Base-by-base conservation (phyloP, 2,888 invertebrate species). In the Drosophila antonietae region DNA sequence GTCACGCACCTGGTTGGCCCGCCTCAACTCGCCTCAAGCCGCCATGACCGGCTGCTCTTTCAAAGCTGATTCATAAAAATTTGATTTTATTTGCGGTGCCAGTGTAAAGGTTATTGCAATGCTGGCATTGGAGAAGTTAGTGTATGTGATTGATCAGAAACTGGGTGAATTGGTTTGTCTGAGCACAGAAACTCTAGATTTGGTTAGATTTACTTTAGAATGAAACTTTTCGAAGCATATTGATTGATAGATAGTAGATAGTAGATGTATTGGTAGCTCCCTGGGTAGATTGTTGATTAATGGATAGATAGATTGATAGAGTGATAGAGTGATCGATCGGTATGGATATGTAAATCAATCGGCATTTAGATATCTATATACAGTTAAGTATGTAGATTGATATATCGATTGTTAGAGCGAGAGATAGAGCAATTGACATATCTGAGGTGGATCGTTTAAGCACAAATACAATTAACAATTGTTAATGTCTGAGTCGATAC, bases 11-110 rank as follows among this genome's bases (percentile, higher is more conserved):
- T 37, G 23, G 23, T 28, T n/a, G 23, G 39, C 49, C 31, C 39
- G 23, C 28, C 47, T 31, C 68, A 7, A 5, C 41, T 37, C 39
- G 18, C 15, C 43, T 43, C 14, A 7, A 23, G 4, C 20, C 3
- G 28, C 20, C 41, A 23, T 35, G 15, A 14, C 39, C 33, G 9
- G 8, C 23, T 18, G 18, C 46, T 31, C 57, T 53, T 47, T 67
- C 59, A 47, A 68, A 68, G 68, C 75, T 88, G 86, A 88, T 86
- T 88, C 88, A 86, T 88, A 86, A 82, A 88, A 83, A 78, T 55
- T 78, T 72, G 73, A 84, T 75, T 84, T 84, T 83, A 84, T 84
- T 63, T 58, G 63, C 14, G n/a, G 18, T 59, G 39, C 1, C 37
- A 20, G 14, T 23, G 33, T 28, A 28, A 28, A 37, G 58, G 37